Evolutionary conservation across 2,113 vertebrate genomes (phyloP).

Genomic region (Macrotis lagotis): DNA sequence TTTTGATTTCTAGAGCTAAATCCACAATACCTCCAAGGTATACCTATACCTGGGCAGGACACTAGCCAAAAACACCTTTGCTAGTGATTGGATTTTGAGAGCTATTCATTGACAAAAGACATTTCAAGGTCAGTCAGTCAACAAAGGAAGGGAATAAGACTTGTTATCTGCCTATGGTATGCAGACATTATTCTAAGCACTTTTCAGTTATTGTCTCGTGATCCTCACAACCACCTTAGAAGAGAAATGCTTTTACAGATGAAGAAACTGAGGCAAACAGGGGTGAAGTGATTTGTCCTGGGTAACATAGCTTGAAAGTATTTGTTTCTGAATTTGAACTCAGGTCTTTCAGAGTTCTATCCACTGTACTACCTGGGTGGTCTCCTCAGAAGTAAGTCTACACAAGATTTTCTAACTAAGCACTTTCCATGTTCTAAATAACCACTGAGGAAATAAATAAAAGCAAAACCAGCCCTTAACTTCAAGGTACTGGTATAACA

Average conservation of each 20-base stretch:
- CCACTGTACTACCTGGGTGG: not conserved
- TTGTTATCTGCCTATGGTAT: not conserved
- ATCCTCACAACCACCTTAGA: not conserved
- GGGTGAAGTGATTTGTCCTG: not conserved
- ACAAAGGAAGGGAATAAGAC: not conserved
- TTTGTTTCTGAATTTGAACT: not conserved
- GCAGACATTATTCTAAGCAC: no score
- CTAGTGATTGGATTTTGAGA: not conserved
- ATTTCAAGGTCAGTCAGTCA: not conserved
- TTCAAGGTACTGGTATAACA: not conserved
- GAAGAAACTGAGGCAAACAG: not conserved
- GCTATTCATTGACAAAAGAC: not conserved
- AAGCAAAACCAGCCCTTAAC: not conserved
- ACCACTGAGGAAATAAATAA: not conserved
- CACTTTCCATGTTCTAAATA: not conserved
- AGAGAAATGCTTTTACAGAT: not conserved
- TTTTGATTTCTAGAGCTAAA: not conserved
- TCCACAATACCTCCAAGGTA: not conserved
- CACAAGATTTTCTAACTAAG: not conserved
- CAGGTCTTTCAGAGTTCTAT: not conserved
- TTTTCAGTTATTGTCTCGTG: no score
- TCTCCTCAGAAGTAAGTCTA: not conserved
- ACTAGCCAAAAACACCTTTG: no score
- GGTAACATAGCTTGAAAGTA: not conserved
- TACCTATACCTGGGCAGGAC: not conserved